Percentiles rank a stretch among this genome's conserved stretches.
phyloP scores from a whole-genome alignment of 2,888 invertebrate genomes.

The Drosophila demipolita region DNA sequence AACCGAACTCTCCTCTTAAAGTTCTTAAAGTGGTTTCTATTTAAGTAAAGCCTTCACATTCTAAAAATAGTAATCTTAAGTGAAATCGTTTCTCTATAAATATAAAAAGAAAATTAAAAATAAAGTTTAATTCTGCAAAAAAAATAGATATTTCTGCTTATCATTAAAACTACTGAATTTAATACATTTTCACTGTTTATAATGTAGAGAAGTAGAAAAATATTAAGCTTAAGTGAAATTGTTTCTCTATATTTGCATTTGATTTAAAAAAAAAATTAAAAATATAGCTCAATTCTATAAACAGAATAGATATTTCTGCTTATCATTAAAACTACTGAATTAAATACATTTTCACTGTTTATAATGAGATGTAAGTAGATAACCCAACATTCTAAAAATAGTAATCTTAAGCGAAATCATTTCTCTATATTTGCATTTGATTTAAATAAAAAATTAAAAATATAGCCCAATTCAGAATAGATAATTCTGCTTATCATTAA shows the following conservation, averaged over 20 bases:
- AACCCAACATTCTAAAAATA: too few relatives aligned
- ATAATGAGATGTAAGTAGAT: background rate
- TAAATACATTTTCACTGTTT: background rate
- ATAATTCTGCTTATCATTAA: background rate
- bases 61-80: background rate
- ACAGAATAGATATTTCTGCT: background rate
- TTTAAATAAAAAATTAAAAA: too few relatives aligned
- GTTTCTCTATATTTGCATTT: background rate
- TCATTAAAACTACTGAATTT: too few relatives aligned
- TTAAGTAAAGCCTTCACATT: background rate
- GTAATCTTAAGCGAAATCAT: background rate
- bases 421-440: background rate
- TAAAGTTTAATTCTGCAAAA: too few relatives aligned
- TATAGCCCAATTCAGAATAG: background rate
- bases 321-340: background rate
- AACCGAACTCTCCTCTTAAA: constrained; percentile 7
- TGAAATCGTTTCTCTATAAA: too few relatives aligned
- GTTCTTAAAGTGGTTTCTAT: background rate
- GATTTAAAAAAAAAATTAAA: background rate
- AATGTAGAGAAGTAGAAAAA: too few relatives aligned
- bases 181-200: too few relatives aligned
- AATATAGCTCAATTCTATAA: background rate
- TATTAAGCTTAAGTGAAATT: background rate
- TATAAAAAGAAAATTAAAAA: background rate
- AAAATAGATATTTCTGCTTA: background rate